Conservation (phyloP, 2,888 invertebrate genomes). For the Omphaloscelis lunosa region DNA sequence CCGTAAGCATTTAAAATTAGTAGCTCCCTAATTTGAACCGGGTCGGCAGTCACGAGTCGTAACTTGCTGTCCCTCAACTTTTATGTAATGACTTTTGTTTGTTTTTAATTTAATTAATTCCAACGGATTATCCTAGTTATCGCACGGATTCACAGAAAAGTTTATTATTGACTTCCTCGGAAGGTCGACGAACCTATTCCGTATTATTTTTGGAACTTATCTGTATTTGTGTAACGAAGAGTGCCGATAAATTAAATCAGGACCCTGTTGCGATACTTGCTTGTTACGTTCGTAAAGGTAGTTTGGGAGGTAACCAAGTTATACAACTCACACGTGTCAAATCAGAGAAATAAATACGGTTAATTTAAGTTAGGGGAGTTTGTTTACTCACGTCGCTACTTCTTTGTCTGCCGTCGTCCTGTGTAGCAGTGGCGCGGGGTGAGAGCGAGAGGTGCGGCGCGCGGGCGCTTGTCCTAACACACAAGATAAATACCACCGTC, state of each 20-base stretch:
- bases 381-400: constrained; percentile 84
- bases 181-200: constrained; percentile 75
- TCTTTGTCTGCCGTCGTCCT: constrained; percentile 83
- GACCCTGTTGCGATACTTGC: constrained; percentile 68
- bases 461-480: constrained; percentile 81
- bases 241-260: constrained; percentile 73
- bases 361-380: constrained; percentile 82
- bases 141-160: constrained; percentile 81
- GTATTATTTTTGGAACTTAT: constrained; percentile 69
- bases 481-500: constrained; percentile 86
- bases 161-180: constrained; percentile 77
- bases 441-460: constrained; percentile 58
- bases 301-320: constrained; percentile 76
- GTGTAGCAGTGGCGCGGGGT: constrained; percentile 69
- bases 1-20: constrained; percentile 56
- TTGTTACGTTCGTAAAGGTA: constrained; percentile 71
- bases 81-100: constrained; percentile 85
- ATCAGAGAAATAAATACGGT: constrained; percentile 82
- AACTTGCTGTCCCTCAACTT: constrained; percentile 78
- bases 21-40: constrained; percentile 72
- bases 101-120: constrained; percentile 88
- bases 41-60: constrained; percentile 72
- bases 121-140: constrained; percentile 84
- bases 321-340: constrained; percentile 80
- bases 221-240: constrained; percentile 69